Base-by-base conservation (phyloP, 2,113 vertebrate genomes). In the Cygnus buccinator region DNA sequence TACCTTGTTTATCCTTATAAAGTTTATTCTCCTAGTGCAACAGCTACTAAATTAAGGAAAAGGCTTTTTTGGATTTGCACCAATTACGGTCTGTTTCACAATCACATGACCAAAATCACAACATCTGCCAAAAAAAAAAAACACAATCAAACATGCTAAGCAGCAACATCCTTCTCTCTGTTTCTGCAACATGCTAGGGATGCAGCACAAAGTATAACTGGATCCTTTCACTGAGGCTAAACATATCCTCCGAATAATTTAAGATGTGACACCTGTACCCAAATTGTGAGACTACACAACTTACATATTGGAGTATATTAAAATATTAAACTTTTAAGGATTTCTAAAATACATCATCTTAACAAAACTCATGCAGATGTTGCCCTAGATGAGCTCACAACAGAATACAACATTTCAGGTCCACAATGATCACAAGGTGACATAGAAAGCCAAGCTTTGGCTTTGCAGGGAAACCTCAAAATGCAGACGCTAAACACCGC, bases 101-200 rank as follows among this genome's bases (percentile, higher is more conserved):
- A 46, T 67, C 75, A 83, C 72, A 63, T 33, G 52, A 90, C n/a
- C 84, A 89, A 86, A 89, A 62, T 65, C 82, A 72, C 90, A 82
- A 80, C 55, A 10, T 21, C 50, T 82, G 37, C 44, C 37, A 54
- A 54, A 18, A 28, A 11, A 46, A 71, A 59, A 82, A 89, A 82
- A 57, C 1, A 4, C 3, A 65, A 22, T 50, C 0, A 46, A 78
- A 81, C 54, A 43, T 6, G 41, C 2, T 43, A 71, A 89, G 39
- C 33, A 87, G 57, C 26, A 84, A 26, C 43, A 63, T 19, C 25
- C 43, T 52, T 58, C 37, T 26, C 68, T 85, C 46, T 71, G 58
- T 59, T 68, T 41, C 68, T 59, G 33, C 43, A 87, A 83, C n/a
- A 79, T 6, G 7, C 17, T 35, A 6, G 25, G 59, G 61, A 72